Evolutionary conservation across 64 coral and sea anemone species (phyloP), one percentile per base, ranked within the genome.

Genomic region (Stylophora pistillata): DNA sequence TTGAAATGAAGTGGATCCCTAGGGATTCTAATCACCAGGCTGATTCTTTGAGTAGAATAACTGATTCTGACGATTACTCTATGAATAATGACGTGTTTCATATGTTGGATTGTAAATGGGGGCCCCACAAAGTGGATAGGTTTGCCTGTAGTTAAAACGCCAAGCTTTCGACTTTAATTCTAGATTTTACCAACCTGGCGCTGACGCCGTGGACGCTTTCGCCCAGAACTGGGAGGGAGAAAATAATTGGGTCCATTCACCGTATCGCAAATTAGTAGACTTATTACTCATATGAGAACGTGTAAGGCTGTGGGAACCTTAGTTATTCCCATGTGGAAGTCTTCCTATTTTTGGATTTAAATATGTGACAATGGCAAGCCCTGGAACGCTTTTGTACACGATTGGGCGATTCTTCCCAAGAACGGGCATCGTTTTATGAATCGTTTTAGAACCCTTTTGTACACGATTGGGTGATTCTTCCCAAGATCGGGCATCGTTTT

Each of bases 1-100:
- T 95, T 21, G 89, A 91, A 16, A 27, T 79, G 31, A 80, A 91
- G 71, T 95, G 94, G 94, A 91, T 95, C 26, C 89, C 94, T 30
- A 91, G 89, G 85, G 57, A 77, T 76, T 23, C 55, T 16, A 95
- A 95, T 70, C 31, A 17, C 76, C 30, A 65, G 10, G 93, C 93
- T 30, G 88, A 95, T 85, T 41, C 61, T 56, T 53, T 90, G 6
- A 94, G 93, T 14, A 86, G 23, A 52, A 80, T 94, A 9, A 30
- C 86, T 34, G 93, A 94, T 76, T 90, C 65, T 30, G 92, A 94
- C 55, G 88, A 94, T 78, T 90, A 90, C 21, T 86, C 92, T 1
- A 73, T 92, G 10, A 80, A 92, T 85, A 74, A 86, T 57, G 59
- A 69, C 34, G 82, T 87, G 78, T 92, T 72, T 6, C 41, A 12